Evolutionary conservation across 2,888 invertebrate species (phyloP).

Genomic region (Suillia variegata): DNA sequence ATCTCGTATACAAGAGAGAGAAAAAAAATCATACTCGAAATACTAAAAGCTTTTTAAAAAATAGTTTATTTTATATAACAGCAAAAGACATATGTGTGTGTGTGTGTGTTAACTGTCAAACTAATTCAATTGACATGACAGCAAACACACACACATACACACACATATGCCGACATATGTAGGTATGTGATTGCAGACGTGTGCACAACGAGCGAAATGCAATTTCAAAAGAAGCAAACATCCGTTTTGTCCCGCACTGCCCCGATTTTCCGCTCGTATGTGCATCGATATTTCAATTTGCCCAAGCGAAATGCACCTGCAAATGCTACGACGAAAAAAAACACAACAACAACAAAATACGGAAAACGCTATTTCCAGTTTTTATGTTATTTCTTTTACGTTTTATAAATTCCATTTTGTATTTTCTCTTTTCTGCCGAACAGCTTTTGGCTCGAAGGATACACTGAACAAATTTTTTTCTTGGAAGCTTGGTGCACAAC

Average conservation of each 20-base stretch:
- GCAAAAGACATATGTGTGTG: conserved; percentile 9
- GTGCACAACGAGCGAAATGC: not conserved
- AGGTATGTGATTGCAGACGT: not conserved
- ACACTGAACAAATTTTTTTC: too few species aligned
- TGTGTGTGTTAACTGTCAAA: conserved; percentile 39
- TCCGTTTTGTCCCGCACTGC: not conserved
- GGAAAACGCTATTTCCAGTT: not conserved
- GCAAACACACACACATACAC: conserved; percentile 25
- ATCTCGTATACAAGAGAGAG: too few species aligned
- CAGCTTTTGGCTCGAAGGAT: too few species aligned
- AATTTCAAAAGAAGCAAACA: not conserved
- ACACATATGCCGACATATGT: not conserved
- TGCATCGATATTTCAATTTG: not conserved
- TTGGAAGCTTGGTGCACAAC: too few species aligned
- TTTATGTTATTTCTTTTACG: not conserved
- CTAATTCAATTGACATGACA: conserved; percentile 50
- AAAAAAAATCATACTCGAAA: too few species aligned
- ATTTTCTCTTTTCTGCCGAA: not conserved
- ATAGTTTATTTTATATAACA: too few species aligned
- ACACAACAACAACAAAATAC: not conserved
- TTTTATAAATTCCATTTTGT: not conserved
- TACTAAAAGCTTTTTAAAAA: too few species aligned
- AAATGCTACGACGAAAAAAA: not conserved
- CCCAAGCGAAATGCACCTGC: not conserved
- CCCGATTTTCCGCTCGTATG: not conserved